Base-by-base conservation (phyloP, 2,888 invertebrate species). In the Siphlonurus alternatus region DNA sequence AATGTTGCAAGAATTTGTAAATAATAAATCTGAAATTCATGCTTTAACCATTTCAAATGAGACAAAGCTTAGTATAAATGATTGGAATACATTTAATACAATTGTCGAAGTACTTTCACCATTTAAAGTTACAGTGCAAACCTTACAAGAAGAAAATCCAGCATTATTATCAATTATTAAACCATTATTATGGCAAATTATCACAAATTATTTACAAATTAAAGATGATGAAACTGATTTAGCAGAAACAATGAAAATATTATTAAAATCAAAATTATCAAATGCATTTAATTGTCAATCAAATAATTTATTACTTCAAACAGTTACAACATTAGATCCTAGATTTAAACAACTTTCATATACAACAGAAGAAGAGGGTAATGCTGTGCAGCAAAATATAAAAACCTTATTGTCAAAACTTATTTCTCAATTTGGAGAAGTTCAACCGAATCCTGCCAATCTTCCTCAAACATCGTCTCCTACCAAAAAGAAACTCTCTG, bases 101-200 rank as follows among this genome's bases (percentile, higher is more conserved):
- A 56, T 56, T 5, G 22, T 20, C 5, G 56, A 56, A 7, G 20
- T 20, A 20, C 20, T n/a, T 5, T 18, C 15, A 18, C 56, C 56
- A 56, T 56, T 56, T 22, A 56, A 72, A 72, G 77, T 78, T 23
- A 78, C 78, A 1, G 76, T 77, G 22, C 75, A 77, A 71, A 78
- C 78, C 0, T 71, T 79, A 1, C 76, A 77, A 63, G 79, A 79
- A 67, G 78, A 78, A 63, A 78, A 77, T 67, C 76, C 76, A 68
- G 78, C 78, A 15, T 69, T 78, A 1, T 74, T 78, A 68, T 79
- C 79, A 0, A 70, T 79, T 19, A 65, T 79, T n/a, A 78, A 77
- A 67, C 79, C 79, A 20, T 68, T 79, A n/a, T 71, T 78, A n/a
- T 76, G 77, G 75, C 76, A 78, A 68, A 71, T 79, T 10, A 75